Conservation (phyloP, 2,797 vertebrate genomes). For the Octomys mimax region DNA sequence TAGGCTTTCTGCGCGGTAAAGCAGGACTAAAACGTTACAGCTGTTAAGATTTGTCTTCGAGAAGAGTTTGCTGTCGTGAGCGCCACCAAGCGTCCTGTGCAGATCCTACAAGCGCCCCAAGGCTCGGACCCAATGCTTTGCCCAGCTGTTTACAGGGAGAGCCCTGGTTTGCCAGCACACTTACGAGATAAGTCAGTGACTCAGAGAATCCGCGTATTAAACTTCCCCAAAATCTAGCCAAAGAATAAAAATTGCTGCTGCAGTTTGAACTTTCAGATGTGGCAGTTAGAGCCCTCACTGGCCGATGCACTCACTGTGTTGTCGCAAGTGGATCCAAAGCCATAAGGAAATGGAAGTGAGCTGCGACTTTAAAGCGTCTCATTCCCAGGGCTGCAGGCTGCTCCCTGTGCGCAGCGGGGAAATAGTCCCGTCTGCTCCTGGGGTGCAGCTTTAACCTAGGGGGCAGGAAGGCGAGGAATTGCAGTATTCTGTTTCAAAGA, state of each 20-base stretch:
- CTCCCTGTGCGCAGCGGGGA: too few relatives aligned
- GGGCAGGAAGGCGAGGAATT: neutral
- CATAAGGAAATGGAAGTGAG: neutral
- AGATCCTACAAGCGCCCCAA: neutral
- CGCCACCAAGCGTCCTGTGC: conserved; percentile 54
- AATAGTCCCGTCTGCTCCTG: neutral
- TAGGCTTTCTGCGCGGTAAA: conserved; percentile 43
- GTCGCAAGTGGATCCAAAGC: neutral
- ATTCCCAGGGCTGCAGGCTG: neutral
- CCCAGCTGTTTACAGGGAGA: neutral
- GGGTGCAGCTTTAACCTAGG: neutral
- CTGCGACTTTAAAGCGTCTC: neutral
- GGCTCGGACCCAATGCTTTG: neutral
- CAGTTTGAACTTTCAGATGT: neutral
- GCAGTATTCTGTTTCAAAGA: neutral
- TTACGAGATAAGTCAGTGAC: neutral
- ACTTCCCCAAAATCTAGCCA: neutral
- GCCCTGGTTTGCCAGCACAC: neutral
- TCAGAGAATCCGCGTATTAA: neutral
- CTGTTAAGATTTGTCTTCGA: neutral
- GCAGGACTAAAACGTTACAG: conserved; percentile 69
- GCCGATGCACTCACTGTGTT: neutral
- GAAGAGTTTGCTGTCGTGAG: conserved; percentile 21
- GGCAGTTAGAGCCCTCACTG: too few relatives aligned
- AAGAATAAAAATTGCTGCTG: neutral